phyloP scores from a whole-genome alignment of 30 jellyfish, hydroid and myxozoan species.

The Turritopsis dohrnii region DNA sequence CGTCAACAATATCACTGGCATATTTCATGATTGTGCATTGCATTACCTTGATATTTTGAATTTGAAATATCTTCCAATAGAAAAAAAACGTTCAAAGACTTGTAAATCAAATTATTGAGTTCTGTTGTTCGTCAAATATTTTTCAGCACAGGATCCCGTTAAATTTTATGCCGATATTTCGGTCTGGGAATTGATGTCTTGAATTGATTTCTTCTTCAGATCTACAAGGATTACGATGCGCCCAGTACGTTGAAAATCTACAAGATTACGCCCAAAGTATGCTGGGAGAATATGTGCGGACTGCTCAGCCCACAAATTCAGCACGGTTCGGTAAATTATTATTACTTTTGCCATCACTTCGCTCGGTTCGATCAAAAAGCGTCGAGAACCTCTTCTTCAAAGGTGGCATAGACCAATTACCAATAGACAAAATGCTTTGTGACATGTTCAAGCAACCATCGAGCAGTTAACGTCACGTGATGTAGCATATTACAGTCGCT shows the following conservation, averaged over 20 bases:
- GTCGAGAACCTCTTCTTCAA: slow-evolving; percentile 78
- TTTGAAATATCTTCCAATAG: too few species aligned
- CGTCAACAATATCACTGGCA: too few species aligned
- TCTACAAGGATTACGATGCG: slow-evolving; percentile 93
- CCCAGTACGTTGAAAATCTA: slow-evolving; percentile 87
- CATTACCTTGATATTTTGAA: too few species aligned
- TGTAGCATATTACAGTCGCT: not conserved
- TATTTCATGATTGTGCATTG: too few species aligned
- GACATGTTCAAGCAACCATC: slow-evolving; percentile 79
- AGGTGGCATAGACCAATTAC: slow-evolving; percentile 90
- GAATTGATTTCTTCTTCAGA: slow-evolving; percentile 50
- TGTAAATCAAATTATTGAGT: too few species aligned
- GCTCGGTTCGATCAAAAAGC: slow-evolving; percentile 88
- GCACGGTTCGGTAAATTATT: slow-evolving; percentile 94
- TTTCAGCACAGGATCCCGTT: too few species aligned
- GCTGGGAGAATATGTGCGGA: slow-evolving; percentile 97
- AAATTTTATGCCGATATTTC: not conserved
- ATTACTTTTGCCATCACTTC: slow-evolving; percentile 88
- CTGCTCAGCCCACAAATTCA: slow-evolving; percentile 73
- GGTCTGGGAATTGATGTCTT: too few species aligned
- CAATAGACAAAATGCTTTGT: slow-evolving; percentile 84
- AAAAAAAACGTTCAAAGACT: too few species aligned
- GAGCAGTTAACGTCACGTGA: not conserved
- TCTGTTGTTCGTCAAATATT: too few species aligned
- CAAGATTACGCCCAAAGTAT: slow-evolving; percentile 99